Conservation (phyloP, 2,113 vertebrate genomes). For the Ciconia boyciana region DNA sequence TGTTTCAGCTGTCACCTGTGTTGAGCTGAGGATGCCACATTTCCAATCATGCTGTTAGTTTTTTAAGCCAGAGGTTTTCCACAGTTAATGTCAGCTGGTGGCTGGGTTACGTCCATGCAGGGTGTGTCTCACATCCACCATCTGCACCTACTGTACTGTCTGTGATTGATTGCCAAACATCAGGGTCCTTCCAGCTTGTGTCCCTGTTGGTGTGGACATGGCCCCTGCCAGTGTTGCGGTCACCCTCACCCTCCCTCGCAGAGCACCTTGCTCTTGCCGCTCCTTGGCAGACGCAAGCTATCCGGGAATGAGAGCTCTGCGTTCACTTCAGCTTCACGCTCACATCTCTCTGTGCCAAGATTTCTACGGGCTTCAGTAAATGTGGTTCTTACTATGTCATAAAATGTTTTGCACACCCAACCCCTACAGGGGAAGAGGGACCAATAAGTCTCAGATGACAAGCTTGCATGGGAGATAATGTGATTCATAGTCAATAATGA, state of each 20-base stretch:
- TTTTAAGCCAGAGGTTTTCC: background rate
- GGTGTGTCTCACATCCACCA: background rate
- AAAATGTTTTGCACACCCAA: background rate
- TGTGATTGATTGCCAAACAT: accelerated
- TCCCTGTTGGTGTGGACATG: accelerated
- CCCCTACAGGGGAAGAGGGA: background rate
- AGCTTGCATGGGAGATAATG: background rate
- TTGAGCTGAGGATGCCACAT: background rate
- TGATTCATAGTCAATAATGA: background rate
- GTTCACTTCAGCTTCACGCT: background rate
- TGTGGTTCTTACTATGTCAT: background rate
- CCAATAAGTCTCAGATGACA: background rate
- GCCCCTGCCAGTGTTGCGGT: background rate
- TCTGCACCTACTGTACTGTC: background rate
- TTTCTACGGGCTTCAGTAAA: background rate
- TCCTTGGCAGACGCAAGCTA: background rate
- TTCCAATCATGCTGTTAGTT: background rate
- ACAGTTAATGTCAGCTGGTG: background rate
- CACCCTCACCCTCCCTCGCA: background rate
- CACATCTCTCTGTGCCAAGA: background rate
- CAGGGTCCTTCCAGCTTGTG: background rate
- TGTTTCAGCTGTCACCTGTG: background rate
- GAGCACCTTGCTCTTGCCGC: background rate
- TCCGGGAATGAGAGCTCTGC: background rate
- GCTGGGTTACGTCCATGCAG: background rate